A percentile compares a stretch with the other conserved stretches of the same genome.
Conservation (phyloP, 92 coral and sea anemone genomes). For the Parazoanthus atlanticus region DNA sequence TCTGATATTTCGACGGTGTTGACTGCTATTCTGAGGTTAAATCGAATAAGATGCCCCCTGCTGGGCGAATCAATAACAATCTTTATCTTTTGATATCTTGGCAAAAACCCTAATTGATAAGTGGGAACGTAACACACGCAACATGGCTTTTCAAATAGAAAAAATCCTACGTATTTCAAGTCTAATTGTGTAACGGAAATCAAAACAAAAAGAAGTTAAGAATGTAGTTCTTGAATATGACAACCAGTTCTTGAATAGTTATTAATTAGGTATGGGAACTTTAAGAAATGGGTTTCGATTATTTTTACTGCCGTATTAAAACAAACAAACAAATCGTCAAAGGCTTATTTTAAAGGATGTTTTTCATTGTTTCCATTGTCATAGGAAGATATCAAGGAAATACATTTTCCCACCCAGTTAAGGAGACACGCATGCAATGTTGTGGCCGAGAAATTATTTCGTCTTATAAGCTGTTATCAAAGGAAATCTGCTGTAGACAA, state of each 20-base stretch:
- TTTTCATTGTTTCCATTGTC: background rate
- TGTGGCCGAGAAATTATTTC: background rate
- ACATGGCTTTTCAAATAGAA: background rate
- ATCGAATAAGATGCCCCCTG: background rate
- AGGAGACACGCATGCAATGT: slow-evolving; percentile 1
- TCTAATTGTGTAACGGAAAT: background rate
- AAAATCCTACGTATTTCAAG: background rate
- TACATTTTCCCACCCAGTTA: background rate
- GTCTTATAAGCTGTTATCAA: background rate
- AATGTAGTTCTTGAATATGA: background rate
- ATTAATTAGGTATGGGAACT: background rate
- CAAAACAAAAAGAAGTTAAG: background rate
- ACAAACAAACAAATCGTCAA: slow-evolving; percentile 10
- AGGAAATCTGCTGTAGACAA: background rate
- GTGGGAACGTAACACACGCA: background rate
- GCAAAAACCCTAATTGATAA: background rate
- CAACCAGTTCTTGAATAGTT: background rate
- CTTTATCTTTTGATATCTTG: background rate
- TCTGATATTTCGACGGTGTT: background rate
- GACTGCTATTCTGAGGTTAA: background rate
- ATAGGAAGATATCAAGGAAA: background rate
- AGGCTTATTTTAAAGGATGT: background rate
- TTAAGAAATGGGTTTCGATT: background rate
- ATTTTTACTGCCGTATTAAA: too few species aligned
- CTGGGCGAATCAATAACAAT: background rate